phyloP scores from a whole-genome alignment of 2,888 invertebrate species.

The Steinernema hermaphroditum region DNA sequence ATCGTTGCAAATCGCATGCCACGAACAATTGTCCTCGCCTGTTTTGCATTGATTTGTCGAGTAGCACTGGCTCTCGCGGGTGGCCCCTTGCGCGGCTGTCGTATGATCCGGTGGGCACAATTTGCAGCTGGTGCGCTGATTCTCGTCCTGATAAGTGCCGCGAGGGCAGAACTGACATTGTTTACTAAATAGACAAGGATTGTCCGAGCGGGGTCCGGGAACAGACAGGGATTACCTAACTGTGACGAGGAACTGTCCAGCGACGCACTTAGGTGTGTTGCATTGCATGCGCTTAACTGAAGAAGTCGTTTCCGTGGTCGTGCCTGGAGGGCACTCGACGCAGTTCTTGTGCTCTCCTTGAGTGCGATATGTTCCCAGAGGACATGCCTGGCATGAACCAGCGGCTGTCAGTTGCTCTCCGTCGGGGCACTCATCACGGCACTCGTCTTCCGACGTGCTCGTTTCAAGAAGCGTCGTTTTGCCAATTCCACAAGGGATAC shows the following conservation, averaged over 20 bases:
- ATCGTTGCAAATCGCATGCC: conserved; percentile 66
- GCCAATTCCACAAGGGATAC: conserved; percentile 65
- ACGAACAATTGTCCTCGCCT: conserved; percentile 66
- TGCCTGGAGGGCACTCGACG: conserved; percentile 82
- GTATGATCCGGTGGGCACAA: conserved; percentile 90
- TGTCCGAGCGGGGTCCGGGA: neutral
- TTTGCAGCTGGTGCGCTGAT: conserved; percentile 84
- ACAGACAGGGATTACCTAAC: conserved; percentile 71
- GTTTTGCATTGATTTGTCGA: conserved; percentile 66
- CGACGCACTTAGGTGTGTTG: conserved; percentile 81
- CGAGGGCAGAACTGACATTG: conserved; percentile 89
- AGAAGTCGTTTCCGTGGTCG: conserved; percentile 84
- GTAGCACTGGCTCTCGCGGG: conserved; percentile 64
- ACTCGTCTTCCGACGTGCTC: conserved; percentile 60
- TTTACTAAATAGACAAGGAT: conserved; percentile 67
- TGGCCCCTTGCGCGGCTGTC: conserved; percentile 71
- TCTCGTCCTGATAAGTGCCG: conserved; percentile 90
- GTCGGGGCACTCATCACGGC: conserved; percentile 66
- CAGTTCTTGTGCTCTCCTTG: conserved; percentile 87
- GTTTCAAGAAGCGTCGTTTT: conserved; percentile 64
- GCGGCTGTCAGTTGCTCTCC: conserved; percentile 72
- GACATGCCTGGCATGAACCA: conserved; percentile 89
- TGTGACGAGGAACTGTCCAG: conserved; percentile 84
- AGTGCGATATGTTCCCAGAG: conserved; percentile 82
- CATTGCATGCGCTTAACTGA: conserved; percentile 85